phyloP scores from a whole-genome alignment of 2,113 vertebrate species.

The Uropsilus gracilis region DNA sequence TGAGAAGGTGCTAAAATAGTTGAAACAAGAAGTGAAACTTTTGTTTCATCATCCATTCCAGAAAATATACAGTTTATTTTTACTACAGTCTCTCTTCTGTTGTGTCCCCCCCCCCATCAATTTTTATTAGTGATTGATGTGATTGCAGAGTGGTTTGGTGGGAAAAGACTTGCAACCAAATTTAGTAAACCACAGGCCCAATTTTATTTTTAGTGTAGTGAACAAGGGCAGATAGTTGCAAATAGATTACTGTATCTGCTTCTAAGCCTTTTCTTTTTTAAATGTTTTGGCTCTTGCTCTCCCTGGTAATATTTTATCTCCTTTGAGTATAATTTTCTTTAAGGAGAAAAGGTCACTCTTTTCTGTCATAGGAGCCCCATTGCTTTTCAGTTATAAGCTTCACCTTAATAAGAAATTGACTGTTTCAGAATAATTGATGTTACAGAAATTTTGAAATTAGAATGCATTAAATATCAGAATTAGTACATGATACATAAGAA shows the following conservation, averaged over 20 bases:
- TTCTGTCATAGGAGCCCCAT: background rate
- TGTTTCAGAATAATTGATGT: background rate
- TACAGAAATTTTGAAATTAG: constrained; percentile 25
- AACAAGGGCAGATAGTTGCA: constrained; percentile 44
- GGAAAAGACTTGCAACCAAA: constrained; percentile 66
- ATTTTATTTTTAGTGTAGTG: constrained; percentile 63
- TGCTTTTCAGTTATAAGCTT: background rate
- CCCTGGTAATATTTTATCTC: constrained; percentile 1
- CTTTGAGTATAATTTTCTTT: constrained; percentile 43
- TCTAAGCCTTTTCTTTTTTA: background rate
- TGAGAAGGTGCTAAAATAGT: constrained; percentile 66
- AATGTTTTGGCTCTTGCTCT: constrained; percentile 30
- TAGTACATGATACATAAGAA: constrained; percentile 1
- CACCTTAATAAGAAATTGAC: background rate
- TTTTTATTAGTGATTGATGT: constrained; percentile 62
- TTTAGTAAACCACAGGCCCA: constrained; percentile 57
- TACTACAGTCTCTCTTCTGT: background rate
- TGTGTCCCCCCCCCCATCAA: background rate
- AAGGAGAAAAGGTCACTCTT: background rate
- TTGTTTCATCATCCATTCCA: constrained; percentile 35
- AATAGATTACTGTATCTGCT: constrained; percentile 14
- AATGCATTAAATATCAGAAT: background rate
- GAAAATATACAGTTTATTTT: constrained; percentile 21
- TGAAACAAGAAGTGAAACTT: constrained; percentile 52
- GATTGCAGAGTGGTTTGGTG: constrained; percentile 45